Conservation (phyloP, 2,113 vertebrate genomes). For the Fulmarus glacialis region DNA sequence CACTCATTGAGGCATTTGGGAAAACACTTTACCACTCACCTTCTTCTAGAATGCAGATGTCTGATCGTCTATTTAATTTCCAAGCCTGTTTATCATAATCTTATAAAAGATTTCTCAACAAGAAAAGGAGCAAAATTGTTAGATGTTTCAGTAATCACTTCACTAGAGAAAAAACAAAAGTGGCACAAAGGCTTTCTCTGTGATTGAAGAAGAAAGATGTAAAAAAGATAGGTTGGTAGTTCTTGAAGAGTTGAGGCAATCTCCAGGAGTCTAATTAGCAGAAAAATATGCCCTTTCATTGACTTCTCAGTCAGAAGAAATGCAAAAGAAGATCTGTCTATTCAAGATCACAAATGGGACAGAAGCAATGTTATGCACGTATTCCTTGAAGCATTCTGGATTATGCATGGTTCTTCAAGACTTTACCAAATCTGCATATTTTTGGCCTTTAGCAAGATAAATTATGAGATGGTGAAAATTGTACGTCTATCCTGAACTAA, state of each 20-base stretch:
- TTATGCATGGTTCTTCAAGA: slow-evolving; percentile 6
- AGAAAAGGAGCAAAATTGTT: slow-evolving; percentile 14
- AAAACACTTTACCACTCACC: background rate
- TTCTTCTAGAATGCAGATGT: background rate
- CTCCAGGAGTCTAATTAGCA: slow-evolving; percentile 68
- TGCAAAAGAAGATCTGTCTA: slow-evolving; percentile 14
- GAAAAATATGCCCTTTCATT: slow-evolving; percentile 52
- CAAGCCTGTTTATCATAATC: slow-evolving; percentile 11
- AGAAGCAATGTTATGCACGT: background rate
- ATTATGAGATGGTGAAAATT: background rate
- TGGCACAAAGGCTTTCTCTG: slow-evolving; percentile 19
- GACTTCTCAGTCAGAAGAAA: slow-evolving; percentile 50
- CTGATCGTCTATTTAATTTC: slow-evolving; percentile 45
- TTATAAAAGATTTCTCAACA: slow-evolving; percentile 27
- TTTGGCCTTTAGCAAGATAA: slow-evolving; percentile 40
- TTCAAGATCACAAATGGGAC: slow-evolving; percentile 45
- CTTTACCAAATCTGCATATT: slow-evolving; percentile 16
- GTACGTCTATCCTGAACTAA: background rate
- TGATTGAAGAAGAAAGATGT: slow-evolving; percentile 49
- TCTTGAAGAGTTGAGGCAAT: slow-evolving; percentile 39
- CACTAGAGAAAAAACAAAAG: background rate
- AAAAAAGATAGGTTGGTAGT: background rate
- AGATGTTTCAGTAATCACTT: slow-evolving; percentile 54
- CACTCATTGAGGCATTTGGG: background rate
- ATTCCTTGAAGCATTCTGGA: slow-evolving; percentile 44